Evolutionary conservation across 1,140 invertebrate species (phyloP).

Genomic region (Drosophila persimilis): DNA sequence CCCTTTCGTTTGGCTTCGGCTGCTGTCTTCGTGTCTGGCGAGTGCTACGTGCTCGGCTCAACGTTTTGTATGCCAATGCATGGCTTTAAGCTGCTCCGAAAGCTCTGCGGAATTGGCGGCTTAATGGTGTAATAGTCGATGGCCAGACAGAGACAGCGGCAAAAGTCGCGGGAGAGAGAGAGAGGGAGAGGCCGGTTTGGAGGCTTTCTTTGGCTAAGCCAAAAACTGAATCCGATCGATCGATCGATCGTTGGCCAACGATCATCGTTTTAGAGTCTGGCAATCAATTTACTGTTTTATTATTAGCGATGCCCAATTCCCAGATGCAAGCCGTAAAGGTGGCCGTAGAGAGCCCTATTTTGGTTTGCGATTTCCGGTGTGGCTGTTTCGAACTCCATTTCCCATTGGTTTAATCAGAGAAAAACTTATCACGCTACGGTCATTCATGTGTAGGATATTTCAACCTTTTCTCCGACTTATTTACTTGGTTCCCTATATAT

Average conservation of each 20-base stretch:
- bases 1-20: slow-evolving; percentile 19
- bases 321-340: not conserved
- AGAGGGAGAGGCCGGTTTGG: slow-evolving; percentile 20
- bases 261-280: slow-evolving; percentile 40
- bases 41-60: slow-evolving; percentile 35
- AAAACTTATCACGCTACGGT: no score
- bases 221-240: slow-evolving; percentile 3
- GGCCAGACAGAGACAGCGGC: no score
- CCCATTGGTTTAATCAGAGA: no score
- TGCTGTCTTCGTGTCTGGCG: slow-evolving; percentile 32
- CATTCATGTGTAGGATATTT: no score
- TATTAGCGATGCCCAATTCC: slow-evolving; percentile 27
- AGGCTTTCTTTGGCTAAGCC: slow-evolving; percentile 48
- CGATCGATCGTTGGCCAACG: slow-evolving; percentile 13
- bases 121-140: no score
- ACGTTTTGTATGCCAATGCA: slow-evolving; percentile 9
- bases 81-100: slow-evolving; percentile 10
- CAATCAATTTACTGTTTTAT: slow-evolving; percentile 35
- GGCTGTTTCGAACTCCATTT: no score
- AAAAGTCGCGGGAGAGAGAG: not conserved
- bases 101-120: slow-evolving; percentile 16
- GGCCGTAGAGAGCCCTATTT: no score
- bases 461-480: no score
- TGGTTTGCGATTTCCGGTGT: no score
- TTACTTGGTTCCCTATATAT: no score